phyloP scores from a whole-genome alignment of 2,888 invertebrate species.

The Cephus spinipes region DNA sequence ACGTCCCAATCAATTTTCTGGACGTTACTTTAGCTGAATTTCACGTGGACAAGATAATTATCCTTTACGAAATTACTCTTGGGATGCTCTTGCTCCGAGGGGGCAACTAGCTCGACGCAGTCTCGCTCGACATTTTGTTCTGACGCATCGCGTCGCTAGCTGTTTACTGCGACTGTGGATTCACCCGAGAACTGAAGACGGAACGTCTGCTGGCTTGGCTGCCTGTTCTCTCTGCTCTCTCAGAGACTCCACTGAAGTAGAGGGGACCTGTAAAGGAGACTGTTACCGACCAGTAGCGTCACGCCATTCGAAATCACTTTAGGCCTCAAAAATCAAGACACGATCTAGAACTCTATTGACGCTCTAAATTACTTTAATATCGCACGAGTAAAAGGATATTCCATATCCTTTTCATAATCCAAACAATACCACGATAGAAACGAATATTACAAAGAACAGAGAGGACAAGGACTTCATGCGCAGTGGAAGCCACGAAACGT shows the following conservation, averaged over 20 bases:
- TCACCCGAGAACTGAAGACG: constrained; percentile 41
- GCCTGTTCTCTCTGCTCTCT: constrained; percentile 7
- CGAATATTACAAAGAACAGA: too few species aligned
- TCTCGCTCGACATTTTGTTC: constrained; percentile 50
- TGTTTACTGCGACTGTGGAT: constrained; percentile 51
- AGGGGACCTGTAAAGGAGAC: not conserved
- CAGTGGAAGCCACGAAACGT: not conserved
- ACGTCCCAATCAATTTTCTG: not conserved
- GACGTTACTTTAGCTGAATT: not conserved
- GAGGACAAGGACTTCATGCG: not conserved
- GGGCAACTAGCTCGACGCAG: constrained; percentile 40
- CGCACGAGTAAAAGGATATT: not conserved
- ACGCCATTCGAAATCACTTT: not conserved
- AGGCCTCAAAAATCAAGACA: not conserved
- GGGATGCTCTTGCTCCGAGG: constrained; percentile 21
- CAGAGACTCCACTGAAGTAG: constrained; percentile 26
- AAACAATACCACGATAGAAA: not conserved
- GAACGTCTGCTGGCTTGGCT: constrained; percentile 36
- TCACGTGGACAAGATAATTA: not conserved
- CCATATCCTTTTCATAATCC: not conserved
- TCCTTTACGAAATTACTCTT: constrained; percentile 6
- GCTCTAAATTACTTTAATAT: not conserved
- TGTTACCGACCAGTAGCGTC: not conserved
- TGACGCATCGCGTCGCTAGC: constrained; percentile 61
- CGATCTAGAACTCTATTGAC: not conserved